A percentile compares a stretch with the other conserved stretches of the same genome.
Conservation (phyloP, 2,888 invertebrate genomes). For the Blastobasis lacticolella region DNA sequence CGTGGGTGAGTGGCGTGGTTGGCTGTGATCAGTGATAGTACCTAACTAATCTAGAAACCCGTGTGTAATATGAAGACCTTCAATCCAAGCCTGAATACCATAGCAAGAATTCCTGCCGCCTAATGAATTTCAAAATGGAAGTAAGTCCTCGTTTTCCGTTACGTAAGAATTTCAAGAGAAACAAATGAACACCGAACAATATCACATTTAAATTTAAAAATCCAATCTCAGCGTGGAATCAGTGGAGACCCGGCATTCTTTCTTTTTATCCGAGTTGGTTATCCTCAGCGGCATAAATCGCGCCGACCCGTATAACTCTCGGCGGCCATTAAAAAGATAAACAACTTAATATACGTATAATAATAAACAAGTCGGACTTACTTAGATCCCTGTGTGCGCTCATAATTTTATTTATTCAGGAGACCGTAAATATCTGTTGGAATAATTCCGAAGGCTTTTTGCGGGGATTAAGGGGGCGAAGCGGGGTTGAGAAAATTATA, state of each 20-base stretch:
- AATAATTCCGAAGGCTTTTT: slow-evolving; percentile 72
- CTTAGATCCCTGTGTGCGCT: slow-evolving; percentile 54
- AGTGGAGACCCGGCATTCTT: slow-evolving; percentile 50
- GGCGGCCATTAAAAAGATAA: slow-evolving; percentile 69
- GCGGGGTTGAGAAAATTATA: slow-evolving; percentile 72
- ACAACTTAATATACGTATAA: slow-evolving; percentile 73
- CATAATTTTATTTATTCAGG: slow-evolving; percentile 74
- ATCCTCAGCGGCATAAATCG: slow-evolving; percentile 65
- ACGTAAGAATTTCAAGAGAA: slow-evolving; percentile 14
- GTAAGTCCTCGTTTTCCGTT: background rate
- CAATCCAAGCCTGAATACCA: too few relatives aligned
- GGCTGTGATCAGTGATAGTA: too few relatives aligned
- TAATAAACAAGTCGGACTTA: slow-evolving; percentile 68
- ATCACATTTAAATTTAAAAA: slow-evolving; percentile 70
- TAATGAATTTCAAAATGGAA: too few relatives aligned
- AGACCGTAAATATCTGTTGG: slow-evolving; percentile 71
- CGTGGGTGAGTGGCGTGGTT: too few relatives aligned
- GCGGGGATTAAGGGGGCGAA: slow-evolving; percentile 71
- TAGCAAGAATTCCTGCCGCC: too few relatives aligned
- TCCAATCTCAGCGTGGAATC: slow-evolving; percentile 62
- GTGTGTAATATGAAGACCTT: too few relatives aligned
- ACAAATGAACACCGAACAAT: slow-evolving; percentile 42
- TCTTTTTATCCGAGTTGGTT: slow-evolving; percentile 54
- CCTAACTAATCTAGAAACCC: too few relatives aligned
- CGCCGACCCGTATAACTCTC: slow-evolving; percentile 67